Evolutionary conservation across 1,140 invertebrate species (phyloP).

Genomic region (Andricus grossulariae): DNA sequence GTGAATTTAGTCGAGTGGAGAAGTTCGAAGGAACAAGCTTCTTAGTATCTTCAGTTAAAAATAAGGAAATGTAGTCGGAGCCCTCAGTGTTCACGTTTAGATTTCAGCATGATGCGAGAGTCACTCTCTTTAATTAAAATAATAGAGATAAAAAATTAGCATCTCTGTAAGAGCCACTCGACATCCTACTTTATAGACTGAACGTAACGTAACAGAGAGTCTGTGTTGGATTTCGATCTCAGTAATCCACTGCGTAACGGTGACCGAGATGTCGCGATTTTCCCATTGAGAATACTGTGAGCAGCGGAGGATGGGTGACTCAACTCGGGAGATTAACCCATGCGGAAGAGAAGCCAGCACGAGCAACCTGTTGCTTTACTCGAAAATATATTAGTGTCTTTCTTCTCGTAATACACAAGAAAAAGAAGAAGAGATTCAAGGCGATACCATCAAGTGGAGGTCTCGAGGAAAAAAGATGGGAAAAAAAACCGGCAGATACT

Average conservation of each 20-base stretch:
- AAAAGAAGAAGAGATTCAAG: not conserved
- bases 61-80: no score
- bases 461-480: not conserved
- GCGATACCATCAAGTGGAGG: slow-evolving; percentile 3
- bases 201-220: not conserved
- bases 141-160: no score
- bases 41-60: no score
- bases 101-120: no score
- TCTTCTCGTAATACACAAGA: not conserved
- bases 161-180: no score
- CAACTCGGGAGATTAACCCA: slow-evolving; percentile 27
- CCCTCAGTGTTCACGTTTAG: no score
- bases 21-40: no score
- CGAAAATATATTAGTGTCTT: slow-evolving; percentile 31
- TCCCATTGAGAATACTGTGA: not conserved
- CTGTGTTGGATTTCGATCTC: not conserved
- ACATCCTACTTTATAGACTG: no score
- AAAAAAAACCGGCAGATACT: not conserved
- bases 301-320: slow-evolving; percentile 8
- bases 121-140: no score
- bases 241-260: not conserved
- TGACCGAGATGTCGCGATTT: not conserved
- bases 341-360: slow-evolving; percentile 33
- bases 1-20: no score
- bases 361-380: slow-evolving; percentile 37